Evolutionary conservation across 2,113 vertebrate species (phyloP).

Genomic region (Athene noctua): DNA sequence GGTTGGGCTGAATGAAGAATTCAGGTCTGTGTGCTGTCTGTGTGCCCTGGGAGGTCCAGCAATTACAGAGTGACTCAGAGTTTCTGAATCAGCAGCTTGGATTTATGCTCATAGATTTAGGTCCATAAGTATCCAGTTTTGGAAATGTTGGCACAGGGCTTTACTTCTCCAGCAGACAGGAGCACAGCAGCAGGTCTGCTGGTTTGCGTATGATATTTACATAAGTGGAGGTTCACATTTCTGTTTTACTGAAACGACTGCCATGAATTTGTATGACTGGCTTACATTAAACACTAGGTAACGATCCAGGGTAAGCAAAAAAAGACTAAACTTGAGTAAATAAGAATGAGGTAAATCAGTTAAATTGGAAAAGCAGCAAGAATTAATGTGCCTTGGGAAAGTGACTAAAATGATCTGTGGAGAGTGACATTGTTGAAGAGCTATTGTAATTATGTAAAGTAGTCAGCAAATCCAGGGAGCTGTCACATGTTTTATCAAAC

Average conservation of each 20-base stretch:
- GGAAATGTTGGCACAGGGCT: neutral
- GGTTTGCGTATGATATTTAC: neutral
- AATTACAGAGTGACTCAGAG: neutral
- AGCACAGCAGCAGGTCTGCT: neutral
- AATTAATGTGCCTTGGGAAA: conserved; percentile 9
- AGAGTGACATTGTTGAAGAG: neutral
- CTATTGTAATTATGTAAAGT: conserved; percentile 6
- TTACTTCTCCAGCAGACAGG: neutral
- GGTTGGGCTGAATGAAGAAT: neutral
- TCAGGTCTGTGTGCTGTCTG: neutral
- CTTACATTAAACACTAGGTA: neutral
- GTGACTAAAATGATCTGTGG: neutral
- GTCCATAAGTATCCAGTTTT: neutral
- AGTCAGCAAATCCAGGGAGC: neutral
- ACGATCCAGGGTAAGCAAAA: neutral
- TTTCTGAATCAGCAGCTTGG: neutral
- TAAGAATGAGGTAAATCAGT: neutral
- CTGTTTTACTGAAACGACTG: neutral
- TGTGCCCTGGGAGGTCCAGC: neutral
- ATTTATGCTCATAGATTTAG: neutral
- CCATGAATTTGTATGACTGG: neutral
- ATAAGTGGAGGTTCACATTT: neutral
- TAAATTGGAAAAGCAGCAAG: neutral
- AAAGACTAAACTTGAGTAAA: neutral
- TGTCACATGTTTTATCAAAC: conserved; percentile 24